Percentiles rank a stretch among this genome's conserved stretches.
Evolutionary conservation across 2,888 invertebrate genomes (phyloP).

Genomic region (Oligia strigilis): DNA sequence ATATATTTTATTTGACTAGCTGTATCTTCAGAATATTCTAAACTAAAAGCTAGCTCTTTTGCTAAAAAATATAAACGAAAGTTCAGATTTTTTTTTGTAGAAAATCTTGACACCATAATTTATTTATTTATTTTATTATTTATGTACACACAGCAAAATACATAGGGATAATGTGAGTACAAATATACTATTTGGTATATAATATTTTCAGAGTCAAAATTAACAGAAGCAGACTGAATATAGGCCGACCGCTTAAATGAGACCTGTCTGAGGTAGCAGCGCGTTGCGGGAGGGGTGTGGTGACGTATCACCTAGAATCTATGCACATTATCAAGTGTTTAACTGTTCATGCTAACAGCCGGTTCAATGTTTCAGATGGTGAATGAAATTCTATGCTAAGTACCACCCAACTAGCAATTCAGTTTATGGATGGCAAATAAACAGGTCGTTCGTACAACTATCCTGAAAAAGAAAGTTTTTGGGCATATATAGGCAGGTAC

Average conservation of each 20-base stretch:
- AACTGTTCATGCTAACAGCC: not conserved
- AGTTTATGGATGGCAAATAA: not conserved
- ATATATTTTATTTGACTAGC: not conserved
- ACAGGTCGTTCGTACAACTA: not conserved
- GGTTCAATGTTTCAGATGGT: not conserved
- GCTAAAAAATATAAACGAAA: not conserved
- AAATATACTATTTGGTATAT: no score
- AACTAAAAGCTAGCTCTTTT: not conserved
- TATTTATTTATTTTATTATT: no score
- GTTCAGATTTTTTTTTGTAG: not conserved
- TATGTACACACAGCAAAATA: no score
- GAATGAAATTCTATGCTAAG: not conserved
- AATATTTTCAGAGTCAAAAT: not conserved
- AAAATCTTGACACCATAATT: not conserved
- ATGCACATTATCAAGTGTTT: not conserved
- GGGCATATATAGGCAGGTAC: not conserved
- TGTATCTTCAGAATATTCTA: not conserved
- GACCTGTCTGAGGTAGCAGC: no score
- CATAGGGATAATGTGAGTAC: no score
- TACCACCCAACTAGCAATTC: not conserved
- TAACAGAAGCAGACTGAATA: no score
- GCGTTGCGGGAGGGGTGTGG: no score
- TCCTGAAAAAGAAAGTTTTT: not conserved
- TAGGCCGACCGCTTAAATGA: no score
- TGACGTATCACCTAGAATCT: no score